These are phyloP conservation scores for Drosophila paramelanica DNA, from an alignment of 2,888 invertebrate genomes.

Conservation along the genomic window DNA sequence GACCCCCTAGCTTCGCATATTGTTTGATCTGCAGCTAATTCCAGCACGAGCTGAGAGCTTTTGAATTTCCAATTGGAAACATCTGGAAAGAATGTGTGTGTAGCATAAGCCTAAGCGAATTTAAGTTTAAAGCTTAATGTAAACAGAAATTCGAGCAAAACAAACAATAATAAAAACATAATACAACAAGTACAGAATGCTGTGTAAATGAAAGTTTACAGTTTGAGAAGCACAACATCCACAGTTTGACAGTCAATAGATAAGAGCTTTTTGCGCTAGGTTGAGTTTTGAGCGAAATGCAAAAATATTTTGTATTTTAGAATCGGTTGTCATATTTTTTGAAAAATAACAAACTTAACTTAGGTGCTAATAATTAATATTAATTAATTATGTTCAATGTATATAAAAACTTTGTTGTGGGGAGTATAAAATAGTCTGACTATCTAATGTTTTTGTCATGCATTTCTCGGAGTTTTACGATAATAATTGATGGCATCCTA, in stretches of 20 bases:
- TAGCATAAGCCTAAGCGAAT: background rate
- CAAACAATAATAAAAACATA: slow-evolving; percentile 45
- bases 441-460: slow-evolving; percentile 64
- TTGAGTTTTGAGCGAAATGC: slow-evolving; percentile 68
- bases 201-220: slow-evolving; percentile 8
- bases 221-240: background rate
- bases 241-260: slow-evolving; percentile 15
- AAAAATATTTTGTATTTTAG: slow-evolving; percentile 70
- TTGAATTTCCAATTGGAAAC: slow-evolving; percentile 32
- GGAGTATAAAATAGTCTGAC: slow-evolving; percentile 71
- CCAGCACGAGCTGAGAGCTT: slow-evolving; percentile 46
- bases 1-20: slow-evolving; percentile 1
- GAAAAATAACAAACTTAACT: slow-evolving; percentile 78
- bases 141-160: slow-evolving; percentile 59
- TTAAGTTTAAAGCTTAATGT: slow-evolving; percentile 26
- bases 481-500: slow-evolving; percentile 44
- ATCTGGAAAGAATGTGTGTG: slow-evolving; percentile 6
- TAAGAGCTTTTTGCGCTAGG: slow-evolving; percentile 1
- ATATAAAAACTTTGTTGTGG: slow-evolving; percentile 65
- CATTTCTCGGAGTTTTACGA: slow-evolving; percentile 53
- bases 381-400: slow-evolving; percentile 45
- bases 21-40: slow-evolving; percentile 11
- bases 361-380: slow-evolving; percentile 67
- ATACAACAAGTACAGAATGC: background rate
- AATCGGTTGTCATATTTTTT: slow-evolving; percentile 65